Conservation (phyloP, 2,888 invertebrate genomes). For the Incurvaria masculella region DNA sequence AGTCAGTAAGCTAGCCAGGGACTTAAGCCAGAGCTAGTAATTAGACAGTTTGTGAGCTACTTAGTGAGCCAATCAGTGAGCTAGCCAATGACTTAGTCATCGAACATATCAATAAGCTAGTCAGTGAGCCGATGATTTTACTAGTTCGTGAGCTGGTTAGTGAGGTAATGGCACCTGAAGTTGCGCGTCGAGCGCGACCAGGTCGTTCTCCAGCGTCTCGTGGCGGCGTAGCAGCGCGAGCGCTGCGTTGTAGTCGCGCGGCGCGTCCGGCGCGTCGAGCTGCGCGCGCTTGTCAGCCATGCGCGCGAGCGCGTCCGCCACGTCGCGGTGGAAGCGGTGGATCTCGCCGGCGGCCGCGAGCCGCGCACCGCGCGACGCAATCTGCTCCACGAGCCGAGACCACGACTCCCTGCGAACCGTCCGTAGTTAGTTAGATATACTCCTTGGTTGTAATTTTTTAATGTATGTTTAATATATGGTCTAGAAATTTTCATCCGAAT, state of each 20-base stretch:
- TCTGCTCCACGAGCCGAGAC: constrained; percentile 83
- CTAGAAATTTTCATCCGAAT: no score
- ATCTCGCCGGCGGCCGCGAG: constrained; percentile 95
- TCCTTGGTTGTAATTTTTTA: background rate
- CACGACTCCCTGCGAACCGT: constrained; percentile 65
- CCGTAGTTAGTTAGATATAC: background rate
- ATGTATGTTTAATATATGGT: background rate
- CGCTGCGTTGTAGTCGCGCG: constrained; percentile 81
- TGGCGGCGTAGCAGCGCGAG: constrained; percentile 80
- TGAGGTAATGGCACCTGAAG: constrained; percentile 68
- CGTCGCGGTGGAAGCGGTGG: constrained; percentile 96
- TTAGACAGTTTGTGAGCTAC: no score
- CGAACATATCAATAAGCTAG: no score
- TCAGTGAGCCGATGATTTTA: no score
- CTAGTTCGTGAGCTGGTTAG: no score
- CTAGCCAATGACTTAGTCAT: no score
- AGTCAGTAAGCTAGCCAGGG: no score
- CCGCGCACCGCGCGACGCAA: constrained; percentile 82
- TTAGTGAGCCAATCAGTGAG: no score
- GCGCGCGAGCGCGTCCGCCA: constrained; percentile 83
- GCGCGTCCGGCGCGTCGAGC: constrained; percentile 70
- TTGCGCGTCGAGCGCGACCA: constrained; percentile 89
- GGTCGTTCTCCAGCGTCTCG: constrained; percentile 90
- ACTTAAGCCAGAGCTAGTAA: no score
- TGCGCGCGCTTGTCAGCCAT: constrained; percentile 86